Evolutionary conservation across 2,888 invertebrate genomes (phyloP).

Genomic region (Lycocerus yunnanus): DNA sequence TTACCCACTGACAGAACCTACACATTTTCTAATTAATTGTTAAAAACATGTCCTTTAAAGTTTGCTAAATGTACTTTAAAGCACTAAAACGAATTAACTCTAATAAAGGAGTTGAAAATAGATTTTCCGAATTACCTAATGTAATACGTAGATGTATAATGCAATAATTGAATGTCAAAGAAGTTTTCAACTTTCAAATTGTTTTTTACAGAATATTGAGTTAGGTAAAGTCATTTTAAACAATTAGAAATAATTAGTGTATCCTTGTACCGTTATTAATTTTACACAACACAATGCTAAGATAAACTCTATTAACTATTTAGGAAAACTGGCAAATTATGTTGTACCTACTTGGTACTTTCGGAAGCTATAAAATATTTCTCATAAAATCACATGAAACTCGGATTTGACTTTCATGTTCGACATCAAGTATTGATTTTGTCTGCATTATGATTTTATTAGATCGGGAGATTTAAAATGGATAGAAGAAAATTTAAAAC

Average conservation of each 20-base stretch:
- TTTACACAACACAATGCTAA: background rate
- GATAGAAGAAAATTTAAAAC: background rate
- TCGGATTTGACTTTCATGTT: background rate
- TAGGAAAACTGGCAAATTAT: background rate
- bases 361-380: background rate
- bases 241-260: background rate
- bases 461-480: background rate
- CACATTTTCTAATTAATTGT: background rate
- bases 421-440: background rate
- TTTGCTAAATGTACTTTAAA: background rate
- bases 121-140: background rate
- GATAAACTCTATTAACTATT: background rate
- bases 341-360: background rate
- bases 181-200: background rate
- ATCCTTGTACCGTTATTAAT: background rate
- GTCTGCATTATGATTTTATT: background rate
- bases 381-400: background rate
- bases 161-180: background rate
- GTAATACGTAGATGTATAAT: background rate
- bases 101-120: background rate
- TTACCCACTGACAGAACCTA: background rate
- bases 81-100: background rate
- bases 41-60: background rate
- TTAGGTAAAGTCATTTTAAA: background rate
- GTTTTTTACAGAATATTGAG: background rate